Percentiles rank a stretch among this genome's conserved stretches.
Evolutionary conservation across 2,113 vertebrate genomes (phyloP).

Genomic region (Triplophysa dalaica): DNA sequence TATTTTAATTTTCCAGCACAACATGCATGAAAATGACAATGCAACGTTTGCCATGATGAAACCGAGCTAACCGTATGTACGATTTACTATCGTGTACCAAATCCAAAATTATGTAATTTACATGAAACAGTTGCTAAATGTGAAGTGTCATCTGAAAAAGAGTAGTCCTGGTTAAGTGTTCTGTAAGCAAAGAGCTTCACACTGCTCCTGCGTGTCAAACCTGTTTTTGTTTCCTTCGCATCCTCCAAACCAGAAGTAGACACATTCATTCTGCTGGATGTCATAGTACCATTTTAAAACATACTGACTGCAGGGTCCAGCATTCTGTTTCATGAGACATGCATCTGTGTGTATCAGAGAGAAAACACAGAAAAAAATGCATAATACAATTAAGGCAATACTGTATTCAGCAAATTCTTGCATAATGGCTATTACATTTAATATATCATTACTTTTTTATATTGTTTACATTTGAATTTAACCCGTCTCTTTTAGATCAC

Average conservation of each 20-base stretch:
- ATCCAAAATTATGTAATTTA: too few relatives aligned
- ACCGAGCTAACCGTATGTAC: too few relatives aligned
- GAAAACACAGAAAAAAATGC: background rate
- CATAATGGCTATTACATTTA: background rate
- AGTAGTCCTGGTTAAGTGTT: background rate
- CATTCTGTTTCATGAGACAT: conserved; percentile 67
- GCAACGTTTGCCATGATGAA: too few relatives aligned
- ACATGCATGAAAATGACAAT: too few relatives aligned
- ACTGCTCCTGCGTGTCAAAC: conserved; percentile 76
- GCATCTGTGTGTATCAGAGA: conserved; percentile 60
- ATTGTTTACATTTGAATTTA: too few relatives aligned
- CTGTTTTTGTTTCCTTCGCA: conserved; percentile 80
- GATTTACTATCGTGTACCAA: too few relatives aligned
- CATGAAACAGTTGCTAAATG: background rate
- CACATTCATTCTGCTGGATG: conserved; percentile 64
- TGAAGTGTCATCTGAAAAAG: background rate
- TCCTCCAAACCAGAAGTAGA: conserved; percentile 82
- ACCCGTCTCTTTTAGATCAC: background rate
- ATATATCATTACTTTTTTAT: too few relatives aligned
- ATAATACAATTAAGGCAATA: background rate
- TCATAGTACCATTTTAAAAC: conserved; percentile 79
- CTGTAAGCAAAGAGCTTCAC: conserved; percentile 67
- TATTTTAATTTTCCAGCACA: too few relatives aligned
- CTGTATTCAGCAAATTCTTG: background rate
- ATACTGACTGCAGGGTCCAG: conserved; percentile 74